Evolutionary conservation across 2,888 invertebrate species (phyloP).

Genomic region (Argyra leucocephala): DNA sequence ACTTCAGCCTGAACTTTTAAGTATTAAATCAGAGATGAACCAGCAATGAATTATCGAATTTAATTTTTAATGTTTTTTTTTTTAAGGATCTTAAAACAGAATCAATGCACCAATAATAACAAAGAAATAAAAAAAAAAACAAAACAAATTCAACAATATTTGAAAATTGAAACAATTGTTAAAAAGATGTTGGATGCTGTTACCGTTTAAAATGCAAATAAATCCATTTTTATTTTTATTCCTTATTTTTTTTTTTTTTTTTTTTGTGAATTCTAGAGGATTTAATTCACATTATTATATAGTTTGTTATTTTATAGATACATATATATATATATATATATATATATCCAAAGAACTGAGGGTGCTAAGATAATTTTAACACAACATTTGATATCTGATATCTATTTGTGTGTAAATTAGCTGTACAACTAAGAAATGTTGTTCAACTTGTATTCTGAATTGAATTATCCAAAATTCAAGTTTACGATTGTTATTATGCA

Average conservation of each 20-base stretch:
- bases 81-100: not conserved
- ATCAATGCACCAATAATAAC: too few relatives aligned
- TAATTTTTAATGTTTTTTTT: not conserved
- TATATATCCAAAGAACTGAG: too few relatives aligned
- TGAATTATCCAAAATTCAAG: not conserved
- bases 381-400: not conserved
- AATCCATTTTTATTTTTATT: not conserved
- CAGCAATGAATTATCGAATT: not conserved
- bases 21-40: not conserved
- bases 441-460: conserved; percentile 2
- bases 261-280: not conserved
- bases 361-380: too few relatives aligned
- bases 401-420: conserved; percentile 6
- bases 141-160: not conserved
- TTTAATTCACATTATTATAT: too few relatives aligned
- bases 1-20: not conserved
- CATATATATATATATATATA: too few relatives aligned
- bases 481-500: not conserved
- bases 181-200: not conserved
- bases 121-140: not conserved
- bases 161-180: conserved; percentile 1
- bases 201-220: conserved; percentile 3
- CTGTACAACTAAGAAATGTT: conserved; percentile 1
- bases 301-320: too few relatives aligned
- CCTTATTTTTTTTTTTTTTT: not conserved